Conservation (phyloP, 2,797 vertebrate species). For the Phataginus tricuspis region DNA sequence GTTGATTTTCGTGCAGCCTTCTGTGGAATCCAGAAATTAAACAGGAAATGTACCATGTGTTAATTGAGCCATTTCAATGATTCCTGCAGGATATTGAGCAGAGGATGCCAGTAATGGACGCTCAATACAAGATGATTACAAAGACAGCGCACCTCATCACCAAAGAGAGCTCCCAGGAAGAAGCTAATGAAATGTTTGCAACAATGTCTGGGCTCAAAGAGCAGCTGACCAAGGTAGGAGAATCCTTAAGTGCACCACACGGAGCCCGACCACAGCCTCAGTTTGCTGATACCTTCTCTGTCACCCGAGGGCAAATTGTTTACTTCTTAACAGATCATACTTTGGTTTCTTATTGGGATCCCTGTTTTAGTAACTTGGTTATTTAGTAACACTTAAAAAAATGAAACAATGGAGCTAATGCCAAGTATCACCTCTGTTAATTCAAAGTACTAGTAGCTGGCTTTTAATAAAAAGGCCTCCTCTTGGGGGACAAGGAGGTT, state of each 20-base stretch:
- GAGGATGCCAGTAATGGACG: slow-evolving; percentile 94
- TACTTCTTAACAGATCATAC: neutral
- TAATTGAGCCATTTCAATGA: slow-evolving; percentile 36
- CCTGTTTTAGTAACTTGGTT: neutral
- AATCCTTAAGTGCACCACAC: neutral
- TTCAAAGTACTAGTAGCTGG: neutral
- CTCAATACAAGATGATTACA: slow-evolving; percentile 92
- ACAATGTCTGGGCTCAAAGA: slow-evolving; percentile 93
- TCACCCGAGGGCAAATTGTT: neutral
- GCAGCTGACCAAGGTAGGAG: slow-evolving; percentile 92
- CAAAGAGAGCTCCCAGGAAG: slow-evolving; percentile 94
- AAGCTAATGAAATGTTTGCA: slow-evolving; percentile 92
- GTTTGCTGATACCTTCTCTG: accelerated
- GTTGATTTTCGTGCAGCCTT: neutral
- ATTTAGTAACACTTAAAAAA: neutral
- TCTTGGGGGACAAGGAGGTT: neutral
- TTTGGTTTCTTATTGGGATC: neutral
- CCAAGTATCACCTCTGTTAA: neutral
- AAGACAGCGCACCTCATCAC: slow-evolving; percentile 93
- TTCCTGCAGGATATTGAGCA: slow-evolving; percentile 92
- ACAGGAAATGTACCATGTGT: neutral
- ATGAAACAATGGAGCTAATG: neutral
- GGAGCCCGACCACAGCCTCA: accelerated
- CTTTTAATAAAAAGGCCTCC: neutral
- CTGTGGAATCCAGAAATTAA: neutral